Evolutionary conservation across 2,888 invertebrate genomes (phyloP), one percentile per base, ranked within the genome.

Genomic region (Calephelis perditalis): DNA sequence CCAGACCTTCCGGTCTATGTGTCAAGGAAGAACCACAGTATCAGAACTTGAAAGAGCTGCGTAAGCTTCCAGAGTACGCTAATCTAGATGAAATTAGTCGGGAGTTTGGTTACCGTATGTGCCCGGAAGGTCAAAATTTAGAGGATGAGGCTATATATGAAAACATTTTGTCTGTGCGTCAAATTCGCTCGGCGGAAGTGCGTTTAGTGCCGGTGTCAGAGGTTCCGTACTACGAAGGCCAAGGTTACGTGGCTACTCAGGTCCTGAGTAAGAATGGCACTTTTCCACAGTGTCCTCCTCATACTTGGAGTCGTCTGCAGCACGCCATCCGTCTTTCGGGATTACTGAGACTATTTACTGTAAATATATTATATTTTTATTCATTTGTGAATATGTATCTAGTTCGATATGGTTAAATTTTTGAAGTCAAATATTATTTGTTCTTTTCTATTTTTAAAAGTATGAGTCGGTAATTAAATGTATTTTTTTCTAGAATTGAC

Each of bases 91-190:
- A 91, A 72, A 91, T 91, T 64, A 91, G 88, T 67, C 86, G 88
- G 71, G 89, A 91, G 78, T 90, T 85, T 76, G 91, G 91, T 61
- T 91, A 91, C 72, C 82, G 91, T 9, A 73, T 91, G 63, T 91
- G 91, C 62, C 91, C 91, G 40, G 91, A 91, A 77, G 91, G 91
- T 63, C 91, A 91, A 71, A 91, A 91, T 69, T 72, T 91, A 63
- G 91, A 91, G 68, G 91, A 91, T 65, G 91, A 91, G 67, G 91
- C 90, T 54, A 91, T 90, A 59, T 91, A 91, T 68, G 90, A 91
- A 71, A 91, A 91, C 70, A 87, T 91, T 74, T 72, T 89, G 67
- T 88, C 91, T 68, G 89, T 87, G 82, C 86, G 91, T 69, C 85
- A 85, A 72, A 84, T 88, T 64, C 84, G 90, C 68, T 87, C 90